Evolutionary conservation across 2,113 vertebrate genomes (phyloP).

Genomic region (Thunnus thynnus): DNA sequence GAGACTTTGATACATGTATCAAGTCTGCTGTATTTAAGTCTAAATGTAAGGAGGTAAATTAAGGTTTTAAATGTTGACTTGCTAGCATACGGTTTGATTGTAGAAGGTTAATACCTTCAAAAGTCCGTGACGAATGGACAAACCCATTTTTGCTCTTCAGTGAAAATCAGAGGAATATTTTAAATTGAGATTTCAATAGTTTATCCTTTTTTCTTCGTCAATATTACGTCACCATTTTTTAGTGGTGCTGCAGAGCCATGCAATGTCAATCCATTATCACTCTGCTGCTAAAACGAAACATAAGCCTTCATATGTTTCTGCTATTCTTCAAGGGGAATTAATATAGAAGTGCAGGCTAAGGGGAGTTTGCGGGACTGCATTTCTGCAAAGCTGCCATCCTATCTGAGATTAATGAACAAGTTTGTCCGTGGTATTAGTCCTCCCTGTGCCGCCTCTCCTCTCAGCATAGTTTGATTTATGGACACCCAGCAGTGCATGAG

Average conservation of each 20-base stretch:
- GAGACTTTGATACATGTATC: background rate
- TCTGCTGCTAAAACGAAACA: constrained; percentile 58
- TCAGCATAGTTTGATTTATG: constrained; percentile 78
- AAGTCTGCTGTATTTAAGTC: background rate
- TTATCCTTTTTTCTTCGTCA: background rate
- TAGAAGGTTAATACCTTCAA: background rate
- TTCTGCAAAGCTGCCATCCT: constrained; percentile 70
- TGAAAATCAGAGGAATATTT: background rate
- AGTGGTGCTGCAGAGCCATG: background rate
- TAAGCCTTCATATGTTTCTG: constrained; percentile 40
- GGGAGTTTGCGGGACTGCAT: constrained; percentile 57
- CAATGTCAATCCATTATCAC: constrained; percentile 49
- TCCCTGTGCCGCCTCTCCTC: constrained; percentile 61
- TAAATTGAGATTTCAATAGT: background rate
- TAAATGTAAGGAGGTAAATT: constrained; percentile 9
- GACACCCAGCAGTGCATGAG: constrained; percentile 75
- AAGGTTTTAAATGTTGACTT: background rate
- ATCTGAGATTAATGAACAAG: constrained; percentile 79
- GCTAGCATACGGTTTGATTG: background rate
- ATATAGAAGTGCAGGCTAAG: constrained; percentile 54
- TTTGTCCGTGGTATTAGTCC: constrained; percentile 63
- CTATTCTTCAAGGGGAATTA: constrained; percentile 55
- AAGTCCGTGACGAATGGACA: constrained; percentile 14
- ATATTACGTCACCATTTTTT: constrained; percentile 16
- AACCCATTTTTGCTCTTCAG: background rate